Conservation (phyloP, 2,797 vertebrate species). For the Cossypha heuglini region DNA sequence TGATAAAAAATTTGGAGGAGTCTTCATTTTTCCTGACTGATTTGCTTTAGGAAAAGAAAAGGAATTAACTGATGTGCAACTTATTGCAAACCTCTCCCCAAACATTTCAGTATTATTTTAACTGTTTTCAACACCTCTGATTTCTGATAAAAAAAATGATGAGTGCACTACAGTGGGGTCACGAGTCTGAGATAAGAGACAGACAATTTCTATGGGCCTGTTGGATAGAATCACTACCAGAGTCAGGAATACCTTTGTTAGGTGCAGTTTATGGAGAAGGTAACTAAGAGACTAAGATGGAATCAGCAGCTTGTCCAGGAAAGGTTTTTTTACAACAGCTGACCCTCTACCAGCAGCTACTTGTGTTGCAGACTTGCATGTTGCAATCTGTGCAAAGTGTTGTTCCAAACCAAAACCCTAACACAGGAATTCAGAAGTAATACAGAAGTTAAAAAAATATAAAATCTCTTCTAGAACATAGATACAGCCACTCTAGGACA, state of each 20-base stretch:
- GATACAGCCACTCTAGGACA: background rate
- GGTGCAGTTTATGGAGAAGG: background rate
- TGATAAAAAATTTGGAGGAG: background rate
- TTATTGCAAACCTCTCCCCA: background rate
- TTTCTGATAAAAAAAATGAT: background rate
- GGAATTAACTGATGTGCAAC: background rate
- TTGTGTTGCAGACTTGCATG: rapidly evolving
- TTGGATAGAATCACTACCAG: background rate
- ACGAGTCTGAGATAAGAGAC: background rate
- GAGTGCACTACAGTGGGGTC: background rate
- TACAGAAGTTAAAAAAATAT: background rate
- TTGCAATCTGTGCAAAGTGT: background rate
- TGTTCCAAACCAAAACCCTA: background rate
- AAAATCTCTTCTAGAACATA: background rate
- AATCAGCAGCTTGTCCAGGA: background rate
- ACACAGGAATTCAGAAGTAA: background rate
- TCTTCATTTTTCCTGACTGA: background rate
- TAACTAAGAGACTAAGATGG: background rate
- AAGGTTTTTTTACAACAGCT: background rate
- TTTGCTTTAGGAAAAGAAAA: background rate
- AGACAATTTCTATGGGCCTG: rapidly evolving
- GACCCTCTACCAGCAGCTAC: background rate
- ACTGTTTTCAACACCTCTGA: background rate
- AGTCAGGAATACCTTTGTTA: background rate
- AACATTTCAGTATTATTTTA: background rate